Percentiles rank a stretch among this genome's conserved stretches.
phyloP scores from a whole-genome alignment of 2,888 invertebrate genomes.

The Dione vanillae region DNA sequence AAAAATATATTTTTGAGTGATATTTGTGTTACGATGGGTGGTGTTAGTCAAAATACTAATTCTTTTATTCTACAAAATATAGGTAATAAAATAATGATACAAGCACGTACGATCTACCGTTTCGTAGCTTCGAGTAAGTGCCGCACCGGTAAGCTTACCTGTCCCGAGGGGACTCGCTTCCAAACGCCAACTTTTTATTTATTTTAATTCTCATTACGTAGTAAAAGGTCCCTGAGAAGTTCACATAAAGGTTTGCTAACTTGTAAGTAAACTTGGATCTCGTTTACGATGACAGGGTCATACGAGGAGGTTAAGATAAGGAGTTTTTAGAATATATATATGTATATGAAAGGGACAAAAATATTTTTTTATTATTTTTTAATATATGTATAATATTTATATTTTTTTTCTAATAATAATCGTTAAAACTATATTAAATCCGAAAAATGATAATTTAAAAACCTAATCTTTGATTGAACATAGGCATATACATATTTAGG shows the following conservation, averaged over 20 bases:
- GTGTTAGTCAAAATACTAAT: too few species aligned
- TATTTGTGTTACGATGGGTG: too few species aligned
- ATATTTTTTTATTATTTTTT: too few species aligned
- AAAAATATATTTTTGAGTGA: too few species aligned
- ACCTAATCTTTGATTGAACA: too few species aligned
- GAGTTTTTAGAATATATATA: background rate
- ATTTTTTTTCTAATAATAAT: too few species aligned
- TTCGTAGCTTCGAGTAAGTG: conserved; percentile 41
- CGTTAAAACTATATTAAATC: too few species aligned
- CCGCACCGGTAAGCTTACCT: conserved; percentile 55
- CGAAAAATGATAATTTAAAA: too few species aligned
- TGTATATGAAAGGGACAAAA: background rate
- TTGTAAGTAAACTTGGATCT: conserved; percentile 39
- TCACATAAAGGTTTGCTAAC: conserved; percentile 43
- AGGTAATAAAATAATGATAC: background rate
- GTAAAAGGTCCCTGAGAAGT: conserved; percentile 55
- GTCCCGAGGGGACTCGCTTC: conserved; percentile 49
- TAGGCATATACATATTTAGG: too few species aligned
- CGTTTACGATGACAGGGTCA: conserved; percentile 23
- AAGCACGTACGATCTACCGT: conserved; percentile 3
- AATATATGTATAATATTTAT: too few species aligned
- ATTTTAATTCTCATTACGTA: conserved; percentile 56
- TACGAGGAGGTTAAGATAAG: background rate
- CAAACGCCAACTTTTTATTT: conserved; percentile 54
- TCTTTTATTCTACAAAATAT: too few species aligned